Percentiles rank a stretch among this genome's conserved stretches.
Evolutionary conservation across 2,888 invertebrate genomes (phyloP).

Genomic region (Leptinotarsa haldemani): DNA sequence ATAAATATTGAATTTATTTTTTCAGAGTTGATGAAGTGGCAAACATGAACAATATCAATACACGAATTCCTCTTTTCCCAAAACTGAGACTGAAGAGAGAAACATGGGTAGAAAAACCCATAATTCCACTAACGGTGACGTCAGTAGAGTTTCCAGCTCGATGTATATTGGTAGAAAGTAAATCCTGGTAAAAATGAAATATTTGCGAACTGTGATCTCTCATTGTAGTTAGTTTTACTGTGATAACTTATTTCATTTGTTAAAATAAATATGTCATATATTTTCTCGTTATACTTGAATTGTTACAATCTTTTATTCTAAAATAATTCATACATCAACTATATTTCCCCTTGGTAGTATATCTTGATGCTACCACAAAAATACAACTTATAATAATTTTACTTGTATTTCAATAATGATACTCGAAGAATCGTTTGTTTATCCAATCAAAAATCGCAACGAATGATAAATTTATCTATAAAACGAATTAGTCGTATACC

Average conservation of each 20-base stretch:
- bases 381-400: too few species aligned
- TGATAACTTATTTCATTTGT: background rate
- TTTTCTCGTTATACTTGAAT: too few species aligned
- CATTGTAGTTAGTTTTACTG: background rate
- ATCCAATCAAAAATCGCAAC: too few species aligned
- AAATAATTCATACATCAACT: too few species aligned
- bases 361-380: too few species aligned
- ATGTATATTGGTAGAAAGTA: conserved; percentile 33
- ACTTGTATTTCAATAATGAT: too few species aligned
- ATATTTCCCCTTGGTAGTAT: too few species aligned
- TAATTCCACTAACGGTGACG: conserved; percentile 60
- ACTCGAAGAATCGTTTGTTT: too few species aligned
- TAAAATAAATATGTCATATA: background rate
- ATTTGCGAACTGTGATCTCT: conserved; percentile 31
- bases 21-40: conserved; percentile 61
- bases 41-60: conserved; percentile 52
- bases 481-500: too few species aligned
- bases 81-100: conserved; percentile 59
- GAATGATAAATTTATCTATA: too few species aligned
- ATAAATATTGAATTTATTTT: conserved; percentile 11
- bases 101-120: conserved; percentile 63
- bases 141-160: conserved; percentile 53
- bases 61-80: conserved; percentile 59
- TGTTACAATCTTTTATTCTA: too few species aligned
- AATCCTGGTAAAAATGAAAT: background rate